Conservation (phyloP, 1,140 invertebrate genomes). For the Bathynomus jamesi region DNA sequence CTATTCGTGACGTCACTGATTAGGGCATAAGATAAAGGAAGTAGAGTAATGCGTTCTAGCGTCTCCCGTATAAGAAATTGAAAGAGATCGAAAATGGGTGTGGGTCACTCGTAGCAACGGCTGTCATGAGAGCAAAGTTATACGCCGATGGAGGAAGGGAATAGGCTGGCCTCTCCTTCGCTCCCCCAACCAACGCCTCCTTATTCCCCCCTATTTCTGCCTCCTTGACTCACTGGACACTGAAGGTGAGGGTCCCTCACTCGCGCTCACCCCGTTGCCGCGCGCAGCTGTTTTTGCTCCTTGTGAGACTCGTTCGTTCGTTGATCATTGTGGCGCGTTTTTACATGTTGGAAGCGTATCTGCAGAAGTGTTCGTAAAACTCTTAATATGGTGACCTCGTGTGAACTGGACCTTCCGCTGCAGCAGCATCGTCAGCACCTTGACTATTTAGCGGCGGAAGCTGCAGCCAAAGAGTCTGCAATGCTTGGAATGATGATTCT, state of each 20-base stretch:
- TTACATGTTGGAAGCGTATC: background rate
- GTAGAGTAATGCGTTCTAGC: background rate
- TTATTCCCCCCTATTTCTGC: background rate
- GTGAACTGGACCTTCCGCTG: background rate
- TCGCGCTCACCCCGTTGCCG: background rate
- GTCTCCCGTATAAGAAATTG: background rate
- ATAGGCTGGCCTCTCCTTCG: background rate
- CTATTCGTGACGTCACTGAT: too few relatives aligned
- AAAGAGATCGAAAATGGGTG: background rate
- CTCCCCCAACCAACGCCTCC: background rate
- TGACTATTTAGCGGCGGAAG: background rate
- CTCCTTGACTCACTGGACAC: background rate
- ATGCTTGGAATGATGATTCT: constrained; percentile 1
- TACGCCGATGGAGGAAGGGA: background rate
- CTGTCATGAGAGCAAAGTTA: background rate
- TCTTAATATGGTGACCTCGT: background rate
- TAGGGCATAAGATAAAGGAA: too few relatives aligned
- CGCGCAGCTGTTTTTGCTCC: background rate
- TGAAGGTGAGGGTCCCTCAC: background rate
- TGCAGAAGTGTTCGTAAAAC: background rate
- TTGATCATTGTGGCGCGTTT: background rate
- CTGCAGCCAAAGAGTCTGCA: background rate
- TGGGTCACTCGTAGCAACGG: background rate
- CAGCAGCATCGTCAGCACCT: background rate
- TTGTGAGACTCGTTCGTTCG: background rate